phyloP scores from a whole-genome alignment of 2,113 vertebrate genomes.

The Sakesphorus luctuosus region DNA sequence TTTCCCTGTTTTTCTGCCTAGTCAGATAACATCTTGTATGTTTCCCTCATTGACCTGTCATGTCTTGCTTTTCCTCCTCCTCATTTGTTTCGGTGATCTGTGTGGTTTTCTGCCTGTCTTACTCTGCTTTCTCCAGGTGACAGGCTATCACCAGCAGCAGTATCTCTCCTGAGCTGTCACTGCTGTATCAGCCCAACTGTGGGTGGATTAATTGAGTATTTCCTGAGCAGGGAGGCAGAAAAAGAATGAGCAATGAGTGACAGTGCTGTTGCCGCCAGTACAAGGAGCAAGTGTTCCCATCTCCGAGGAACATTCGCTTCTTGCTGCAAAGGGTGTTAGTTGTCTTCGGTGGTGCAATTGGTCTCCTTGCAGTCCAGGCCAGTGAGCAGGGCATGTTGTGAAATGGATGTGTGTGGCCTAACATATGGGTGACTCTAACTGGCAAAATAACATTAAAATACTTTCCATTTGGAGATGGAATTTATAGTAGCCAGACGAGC shows the following conservation, averaged over 20 bases:
- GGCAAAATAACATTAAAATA: slow-evolving; percentile 57
- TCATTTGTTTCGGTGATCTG: background rate
- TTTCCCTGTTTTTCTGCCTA: background rate
- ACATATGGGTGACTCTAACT: slow-evolving; percentile 42
- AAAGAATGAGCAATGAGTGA: background rate
- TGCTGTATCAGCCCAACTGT: background rate
- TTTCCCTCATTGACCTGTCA: background rate
- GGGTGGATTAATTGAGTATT: background rate
- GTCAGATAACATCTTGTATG: background rate
- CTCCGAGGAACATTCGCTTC: background rate
- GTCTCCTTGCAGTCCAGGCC: background rate
- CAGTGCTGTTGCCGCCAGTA: background rate
- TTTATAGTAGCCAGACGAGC: slow-evolving; percentile 62
- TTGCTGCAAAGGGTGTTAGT: background rate
- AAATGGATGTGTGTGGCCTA: slow-evolving; percentile 48
- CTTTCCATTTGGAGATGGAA: slow-evolving; percentile 65
- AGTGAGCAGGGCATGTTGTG: background rate
- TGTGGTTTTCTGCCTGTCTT: background rate
- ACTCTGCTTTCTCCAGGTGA: background rate
- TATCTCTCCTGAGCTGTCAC: background rate
- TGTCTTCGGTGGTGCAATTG: background rate
- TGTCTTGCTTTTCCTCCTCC: background rate
- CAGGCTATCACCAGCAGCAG: background rate
- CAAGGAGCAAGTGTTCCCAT: accelerated
- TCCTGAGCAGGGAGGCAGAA: background rate